Evolutionary conservation across 2,113 vertebrate species (phyloP), one percentile per base, ranked within the genome.

Genomic region (Rhea americana): DNA sequence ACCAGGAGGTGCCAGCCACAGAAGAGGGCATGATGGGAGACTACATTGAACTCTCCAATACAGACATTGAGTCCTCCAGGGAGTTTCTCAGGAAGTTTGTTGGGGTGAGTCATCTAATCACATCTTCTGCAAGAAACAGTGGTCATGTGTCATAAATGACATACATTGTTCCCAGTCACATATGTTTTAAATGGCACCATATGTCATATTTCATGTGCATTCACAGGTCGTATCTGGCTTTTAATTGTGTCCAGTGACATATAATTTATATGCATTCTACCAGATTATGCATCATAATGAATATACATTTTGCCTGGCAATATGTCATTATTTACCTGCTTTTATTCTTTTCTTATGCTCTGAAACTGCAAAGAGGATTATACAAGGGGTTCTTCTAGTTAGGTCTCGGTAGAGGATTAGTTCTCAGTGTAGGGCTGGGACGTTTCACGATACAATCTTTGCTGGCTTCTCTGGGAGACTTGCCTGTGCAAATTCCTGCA

Each of bases 11-110:
- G 30, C 98, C 98, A 5, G 98, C 99, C 30, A 99, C 99, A 3
- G 99, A 99, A 96, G 99, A 99, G 91, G 99, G 99, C 71, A 99
- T 99, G 99, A 98, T 99, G 99, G 99, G 99, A 85, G 99, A 99
- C 91, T 99, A 98, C 93, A 96, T 98, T 72, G 99, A 99, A 83
- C 97, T 99, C 59, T 98, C 98, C 68, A 96, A 98, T 84, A 97
- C 98, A 5, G 99, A 99, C 61, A 97, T 99, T 63, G 98, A 99
- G 72, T 98, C 98, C 28, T 99, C 99, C 92, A 97, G 93, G 76
- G 90, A 98, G 87, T 99, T 99, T 89, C 98, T 99, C 75, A 98
- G 98, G 94, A 99, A 98, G 95, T 99, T 99, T 98, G 97, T 99
- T 97, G 99, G 99, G 98, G 98, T 99, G 96, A 97, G 98, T 98